These are phyloP conservation scores for Euzophera pinguis DNA, from an alignment of 2,888 invertebrate genomes.

Conservation along the genomic window DNA sequence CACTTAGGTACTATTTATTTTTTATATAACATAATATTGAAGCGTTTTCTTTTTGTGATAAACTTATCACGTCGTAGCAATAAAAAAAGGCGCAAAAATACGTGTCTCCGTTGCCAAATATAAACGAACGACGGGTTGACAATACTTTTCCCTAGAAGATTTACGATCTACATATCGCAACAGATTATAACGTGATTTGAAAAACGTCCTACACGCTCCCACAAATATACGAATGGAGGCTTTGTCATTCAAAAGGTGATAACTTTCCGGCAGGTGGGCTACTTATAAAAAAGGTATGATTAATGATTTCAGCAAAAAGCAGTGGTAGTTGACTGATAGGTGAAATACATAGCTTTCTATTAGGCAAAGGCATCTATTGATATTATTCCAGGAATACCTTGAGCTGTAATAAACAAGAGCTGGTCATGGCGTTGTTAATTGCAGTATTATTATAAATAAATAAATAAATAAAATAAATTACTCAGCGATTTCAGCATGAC, in stretches of 20 bases:
- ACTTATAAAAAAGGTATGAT: not conserved
- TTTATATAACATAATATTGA: too few species aligned
- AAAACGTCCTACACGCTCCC: not conserved
- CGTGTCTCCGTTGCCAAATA: constrained; percentile 1
- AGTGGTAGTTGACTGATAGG: too few species aligned
- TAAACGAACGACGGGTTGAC: not conserved
- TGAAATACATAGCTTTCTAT: too few species aligned
- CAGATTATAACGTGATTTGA: not conserved
- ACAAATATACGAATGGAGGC: not conserved
- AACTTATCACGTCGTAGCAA: not conserved
- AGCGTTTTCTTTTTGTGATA: not conserved
- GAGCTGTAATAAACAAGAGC: too few species aligned
- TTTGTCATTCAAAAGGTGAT: not conserved
- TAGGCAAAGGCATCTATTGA: too few species aligned
- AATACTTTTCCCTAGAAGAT: not conserved
- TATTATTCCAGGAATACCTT: too few species aligned
- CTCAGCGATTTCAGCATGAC: too few species aligned
- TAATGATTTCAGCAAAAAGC: too few species aligned
- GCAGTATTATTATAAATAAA: too few species aligned
- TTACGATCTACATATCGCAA: constrained; percentile 1
- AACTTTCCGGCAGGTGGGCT: not conserved
- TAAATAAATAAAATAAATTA: too few species aligned
- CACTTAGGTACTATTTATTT: too few species aligned
- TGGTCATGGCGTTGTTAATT: too few species aligned
- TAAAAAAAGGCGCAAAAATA: not conserved